Evolutionary conservation across 2,888 invertebrate genomes (phyloP), one percentile per base, ranked within the genome.

Genomic region (Luffia ferchaultella): DNA sequence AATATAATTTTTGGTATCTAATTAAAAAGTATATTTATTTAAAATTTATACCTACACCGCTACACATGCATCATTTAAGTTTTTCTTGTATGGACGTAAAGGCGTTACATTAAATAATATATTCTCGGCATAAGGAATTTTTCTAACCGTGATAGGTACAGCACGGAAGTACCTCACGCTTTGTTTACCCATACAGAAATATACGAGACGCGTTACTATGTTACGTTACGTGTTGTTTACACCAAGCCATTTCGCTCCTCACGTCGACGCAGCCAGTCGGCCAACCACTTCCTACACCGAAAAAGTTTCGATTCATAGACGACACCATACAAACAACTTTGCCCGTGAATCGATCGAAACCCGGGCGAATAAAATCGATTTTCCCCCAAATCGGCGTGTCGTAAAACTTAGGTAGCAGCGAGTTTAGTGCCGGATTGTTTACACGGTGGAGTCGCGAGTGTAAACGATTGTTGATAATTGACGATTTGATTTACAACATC

Each of bases 391-490:
- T 80, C 74, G 71, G 74, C 78, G 69, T 73, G 68, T 70, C 79
- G 73, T 82, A 71, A 82, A 82, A 75, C 64, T 68, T 74, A 75
- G 76, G 75, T 75, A 76, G 78, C 73, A 68, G 60, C 60, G 66
- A 74, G 75, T 80, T 82, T 79, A 78, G 78, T 74, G 40, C 64
- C 68, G 68, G 60, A 76, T 76, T 82, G 83, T 82, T 83, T 83
- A 83, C 82, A 76, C 63, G 75, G 80, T 76, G 83, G 82, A 80
- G 76, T 80, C 74, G 71, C 76, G 71, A 76, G 79, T 73, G 78
- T 83, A 82, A 82, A 83, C 83, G 75, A 68, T 76, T 75, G 76
- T 76, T 79, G 76, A 79, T 82, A 83, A 82, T 83, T 82, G 83
- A 82, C 78, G 80, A 82, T 78, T 80, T 83, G 83, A 83, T 83